phyloP scores from a whole-genome alignment of 2,797 vertebrate species.

The Neosilurus hyrtlii region DNA sequence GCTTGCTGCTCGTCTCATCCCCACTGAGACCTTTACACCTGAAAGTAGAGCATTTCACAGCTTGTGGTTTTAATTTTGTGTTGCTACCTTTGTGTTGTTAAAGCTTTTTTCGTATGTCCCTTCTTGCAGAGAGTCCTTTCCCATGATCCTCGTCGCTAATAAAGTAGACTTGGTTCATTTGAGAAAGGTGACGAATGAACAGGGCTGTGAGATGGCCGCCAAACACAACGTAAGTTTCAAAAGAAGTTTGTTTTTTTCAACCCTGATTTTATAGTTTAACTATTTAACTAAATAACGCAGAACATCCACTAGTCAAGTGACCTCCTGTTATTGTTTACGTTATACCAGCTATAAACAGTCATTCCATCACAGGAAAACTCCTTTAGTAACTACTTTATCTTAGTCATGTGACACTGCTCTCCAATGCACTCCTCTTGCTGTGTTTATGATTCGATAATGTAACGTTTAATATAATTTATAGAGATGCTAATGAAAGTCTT shows the following conservation, averaged over 20 bases:
- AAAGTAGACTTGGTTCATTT: constrained; percentile 98
- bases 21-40: neutral
- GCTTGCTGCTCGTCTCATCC: neutral
- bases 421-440: neutral
- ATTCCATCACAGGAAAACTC: neutral
- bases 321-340: neutral
- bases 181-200: constrained; percentile 90
- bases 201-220: constrained; percentile 96
- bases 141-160: constrained; percentile 97
- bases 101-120: constrained; percentile 12
- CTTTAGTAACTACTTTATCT: neutral
- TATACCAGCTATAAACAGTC: neutral
- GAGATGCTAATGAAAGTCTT: neutral
- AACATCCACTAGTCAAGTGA: neutral
- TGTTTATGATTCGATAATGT: neutral
- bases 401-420: neutral
- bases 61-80: neutral
- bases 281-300: neutral
- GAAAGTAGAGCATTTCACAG: constrained; percentile 5
- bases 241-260: neutral
- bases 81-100: neutral
- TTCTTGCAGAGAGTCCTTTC: constrained; percentile 88
- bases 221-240: constrained; percentile 88
- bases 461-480: neutral
- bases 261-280: neutral